Evolutionary conservation across 2,113 vertebrate genomes (phyloP), one percentile per base, ranked within the genome.

Genomic region (Falco punctatus): DNA sequence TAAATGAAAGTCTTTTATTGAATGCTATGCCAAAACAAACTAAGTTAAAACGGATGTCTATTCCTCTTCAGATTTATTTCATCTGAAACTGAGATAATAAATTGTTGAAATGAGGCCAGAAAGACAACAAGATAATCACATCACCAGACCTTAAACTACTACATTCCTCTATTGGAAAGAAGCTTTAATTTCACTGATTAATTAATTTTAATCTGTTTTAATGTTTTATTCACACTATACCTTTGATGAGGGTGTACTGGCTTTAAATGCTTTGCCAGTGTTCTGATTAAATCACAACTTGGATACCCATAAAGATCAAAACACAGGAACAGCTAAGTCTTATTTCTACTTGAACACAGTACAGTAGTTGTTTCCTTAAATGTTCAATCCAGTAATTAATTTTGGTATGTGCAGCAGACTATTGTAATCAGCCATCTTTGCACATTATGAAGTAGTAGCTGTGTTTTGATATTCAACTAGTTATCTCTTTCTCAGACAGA

Each of bases 91-190:
- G 55, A 95, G 61, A 86, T 91, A 95, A 96, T 58, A 95, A 71
- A 94, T 95, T 81, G 55, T 96, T 98, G 94, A 98, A 88, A 81
- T 55, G 57, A 86, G 80, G 94, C 94, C 97, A 97, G 94, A 95
- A 92, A 96, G 58, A 89, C 81, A 96, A 69, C 70, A 97, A 82
- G 86, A 81, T 94, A 96, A 97, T 95, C 44, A 80, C 49, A 95
- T 75, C 49, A 93, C 51, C 94, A 96, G 95, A 81, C 67, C 66
- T 84, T 78, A 92, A 96, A 86, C 32, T 81, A 95, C 93, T 94
- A 81, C 19, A 46, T 88, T 79, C 64, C 55, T 92, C 54, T 94
- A 55, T 90, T 94, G 61, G 69, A 96, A 46, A 95, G 67, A 91
- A 74, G 35, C 38, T 93, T 80, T 44, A 80, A 80, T 96, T 96